Base-by-base conservation (phyloP, 2,888 invertebrate genomes). In the Seladonia tumulorum region DNA sequence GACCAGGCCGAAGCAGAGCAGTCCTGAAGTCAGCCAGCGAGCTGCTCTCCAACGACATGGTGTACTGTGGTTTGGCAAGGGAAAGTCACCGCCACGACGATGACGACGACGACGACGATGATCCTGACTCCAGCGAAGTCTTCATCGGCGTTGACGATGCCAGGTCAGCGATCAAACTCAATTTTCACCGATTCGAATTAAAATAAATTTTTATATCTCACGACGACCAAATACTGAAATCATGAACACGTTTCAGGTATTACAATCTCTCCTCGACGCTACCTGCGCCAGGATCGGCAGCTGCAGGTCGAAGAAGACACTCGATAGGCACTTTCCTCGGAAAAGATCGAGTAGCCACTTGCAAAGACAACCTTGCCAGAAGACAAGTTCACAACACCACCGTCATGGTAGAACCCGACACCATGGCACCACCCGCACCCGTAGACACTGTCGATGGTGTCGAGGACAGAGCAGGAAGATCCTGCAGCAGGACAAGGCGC, bases 251-350 rank as follows among this genome's bases (percentile, higher is more conserved):
- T 81, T 86, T 12, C 72, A 95, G 95, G 78, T 96, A 96, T 91
- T 96, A 96, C 91, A 96, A 96, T 89, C 92, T 96, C 5, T 93
- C 94, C 1, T 94, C 95, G 14, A 95, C 94, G 16, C 79, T 94
- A 57, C 94, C 94, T 1, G 80, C 81, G 12, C 95, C 96, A 1
- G 95, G 96, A 8, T 95, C 96, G 79, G 96, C 96, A 0, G 91
- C 74, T 82, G 96, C 49, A 93, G 96, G 95, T 47, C 95, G 96
- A 75, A 93, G 96, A 60, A 95, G 97, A 87, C 97, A 97, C 92
- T 97, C 97, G 0, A 97, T 97, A 29, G 97, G 97, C 10, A 97
- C 97, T 0, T 97, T 97, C 92, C 94, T 96, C 75, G 95, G 96
- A 2, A 96, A 96, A 3, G 96, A 96, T 93, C 93, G 12, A 95